These are phyloP conservation scores for Zosterops pallidus DNA, from an alignment of 2,113 vertebrate genomes.

Conservation along the genomic window DNA sequence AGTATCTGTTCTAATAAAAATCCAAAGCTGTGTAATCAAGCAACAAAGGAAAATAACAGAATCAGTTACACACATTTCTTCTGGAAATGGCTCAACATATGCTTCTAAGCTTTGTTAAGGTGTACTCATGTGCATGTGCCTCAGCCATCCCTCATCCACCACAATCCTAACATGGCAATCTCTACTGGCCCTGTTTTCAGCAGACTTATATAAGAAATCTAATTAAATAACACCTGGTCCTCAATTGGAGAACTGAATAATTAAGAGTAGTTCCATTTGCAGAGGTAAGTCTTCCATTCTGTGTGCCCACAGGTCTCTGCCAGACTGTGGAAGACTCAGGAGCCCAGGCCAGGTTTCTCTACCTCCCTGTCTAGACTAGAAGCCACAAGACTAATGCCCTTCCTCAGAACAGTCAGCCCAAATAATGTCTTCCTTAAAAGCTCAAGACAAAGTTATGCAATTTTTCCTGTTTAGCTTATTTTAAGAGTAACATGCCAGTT, in stretches of 20 bases:
- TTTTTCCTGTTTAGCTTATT: constrained; percentile 35
- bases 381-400: constrained; percentile 8
- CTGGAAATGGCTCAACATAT: neutral
- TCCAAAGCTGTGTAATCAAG: neutral
- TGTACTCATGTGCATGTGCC: fast-evolving
- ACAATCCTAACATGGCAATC: neutral
- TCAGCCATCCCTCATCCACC: neutral
- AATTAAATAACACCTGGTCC: neutral
- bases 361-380: constrained; percentile 39
- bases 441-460: constrained; percentile 20
- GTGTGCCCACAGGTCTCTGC: neutral
- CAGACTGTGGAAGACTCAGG: neutral
- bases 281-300: neutral
- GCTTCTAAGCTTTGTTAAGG: neutral
- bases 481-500: neutral
- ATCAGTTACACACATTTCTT: neutral
- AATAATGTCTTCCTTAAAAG: constrained; percentile 26
- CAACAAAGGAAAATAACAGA: neutral
- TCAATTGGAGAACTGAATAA: neutral
- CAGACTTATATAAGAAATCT: neutral
- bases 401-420: constrained; percentile 1
- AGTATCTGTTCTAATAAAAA: neutral
- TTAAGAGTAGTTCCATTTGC: neutral
- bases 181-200: neutral
- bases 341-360: constrained; percentile 10